Base-by-base conservation (phyloP, 2,113 vertebrate genomes). In the Elaphurus davidianus region DNA sequence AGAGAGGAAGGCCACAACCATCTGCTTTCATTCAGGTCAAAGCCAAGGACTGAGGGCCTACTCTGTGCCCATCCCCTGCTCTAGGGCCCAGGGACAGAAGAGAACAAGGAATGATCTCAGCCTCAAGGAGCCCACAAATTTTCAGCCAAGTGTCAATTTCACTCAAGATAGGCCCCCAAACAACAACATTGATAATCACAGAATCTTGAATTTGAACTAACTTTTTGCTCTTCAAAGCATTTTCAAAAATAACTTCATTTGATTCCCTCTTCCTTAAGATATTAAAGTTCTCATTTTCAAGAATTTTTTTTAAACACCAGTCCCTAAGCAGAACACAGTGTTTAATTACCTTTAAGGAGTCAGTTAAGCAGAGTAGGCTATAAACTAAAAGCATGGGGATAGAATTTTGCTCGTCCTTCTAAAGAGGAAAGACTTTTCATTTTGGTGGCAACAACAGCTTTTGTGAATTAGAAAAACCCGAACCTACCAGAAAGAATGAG, bases 401-500 rank as follows among this genome's bases (percentile, higher is more conserved):
- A 89, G 67, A 95, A 87, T 91, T 86, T 87, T 91, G 40, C 84
- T 96, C 93, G 14, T 50, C 71, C 81, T 86, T 94, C 97, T 91
- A 96, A 95, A 97, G 62, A 85, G 86, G 64, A 90, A 90, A 97
- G 52, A 90, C 64, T 96, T 95, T 97, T 95, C 83, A 76, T 95
- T 60, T 98, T 81, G 5, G 83, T 97, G 67, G 67, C 64, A 98
- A 76, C 62, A 96, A 90, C 25, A 97, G 78, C 79, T 94, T 79
- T 76, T 98, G 93, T 86, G 97, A 97, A 91, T 97, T 57, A 97
- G 94, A 62, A 87, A n/a, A 93, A 71, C 5, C 0, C 74, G 82
- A 98, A 98, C 13, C 45, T 82, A 64, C 90, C 82, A 96, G 97
- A 98, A 97, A 98, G 95, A 98, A 87, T 94, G 97, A 97, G 89